phyloP scores from a whole-genome alignment of 2,888 invertebrate genomes.

The Zaprionus bogoriensis region DNA sequence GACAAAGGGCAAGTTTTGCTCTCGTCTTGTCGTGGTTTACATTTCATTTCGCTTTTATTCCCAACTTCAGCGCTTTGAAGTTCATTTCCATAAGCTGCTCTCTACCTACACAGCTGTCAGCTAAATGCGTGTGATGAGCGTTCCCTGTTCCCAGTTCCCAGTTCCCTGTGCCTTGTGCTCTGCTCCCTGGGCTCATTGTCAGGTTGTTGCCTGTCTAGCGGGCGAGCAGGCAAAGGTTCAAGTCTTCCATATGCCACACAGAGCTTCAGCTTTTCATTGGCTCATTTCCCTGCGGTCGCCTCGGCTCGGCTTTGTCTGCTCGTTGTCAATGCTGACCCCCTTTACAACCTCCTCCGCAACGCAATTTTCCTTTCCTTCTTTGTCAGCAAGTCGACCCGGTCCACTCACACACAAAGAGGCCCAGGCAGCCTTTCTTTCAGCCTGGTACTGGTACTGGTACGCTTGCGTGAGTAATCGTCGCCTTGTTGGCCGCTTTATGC shows the following conservation, averaged over 20 bases:
- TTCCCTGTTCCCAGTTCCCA: too few species aligned
- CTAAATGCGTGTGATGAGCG: neutral
- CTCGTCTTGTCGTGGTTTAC: slow-evolving; percentile 53
- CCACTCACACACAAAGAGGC: slow-evolving; percentile 32
- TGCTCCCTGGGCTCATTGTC: slow-evolving; percentile 50
- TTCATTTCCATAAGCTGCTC: slow-evolving; percentile 44
- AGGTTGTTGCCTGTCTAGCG: slow-evolving; percentile 76
- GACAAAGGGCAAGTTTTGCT: slow-evolving; percentile 52
- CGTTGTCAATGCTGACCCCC: slow-evolving; percentile 27
- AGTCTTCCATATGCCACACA: slow-evolving; percentile 35
- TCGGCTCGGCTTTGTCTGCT: slow-evolving; percentile 33
- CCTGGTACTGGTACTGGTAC: neutral
- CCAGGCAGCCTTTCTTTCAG: slow-evolving; percentile 5
- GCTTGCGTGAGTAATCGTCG: slow-evolving; percentile 45
- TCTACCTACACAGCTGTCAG: neutral
- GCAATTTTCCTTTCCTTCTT: slow-evolving; percentile 42
- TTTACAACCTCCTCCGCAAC: too few species aligned
- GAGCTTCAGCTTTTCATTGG: slow-evolving; percentile 43
- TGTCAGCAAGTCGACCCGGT: slow-evolving; percentile 5
- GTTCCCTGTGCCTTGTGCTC: too few species aligned
- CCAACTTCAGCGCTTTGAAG: slow-evolving; percentile 47
- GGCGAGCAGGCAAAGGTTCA: slow-evolving; percentile 41
- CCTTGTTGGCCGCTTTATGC: slow-evolving; percentile 38
- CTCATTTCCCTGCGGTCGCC: slow-evolving; percentile 55
- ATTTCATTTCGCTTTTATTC: slow-evolving; percentile 53